Percentiles rank a stretch among this genome's conserved stretches.
Conservation (phyloP, 2,797 vertebrate genomes). For the Cygnus olor region DNA sequence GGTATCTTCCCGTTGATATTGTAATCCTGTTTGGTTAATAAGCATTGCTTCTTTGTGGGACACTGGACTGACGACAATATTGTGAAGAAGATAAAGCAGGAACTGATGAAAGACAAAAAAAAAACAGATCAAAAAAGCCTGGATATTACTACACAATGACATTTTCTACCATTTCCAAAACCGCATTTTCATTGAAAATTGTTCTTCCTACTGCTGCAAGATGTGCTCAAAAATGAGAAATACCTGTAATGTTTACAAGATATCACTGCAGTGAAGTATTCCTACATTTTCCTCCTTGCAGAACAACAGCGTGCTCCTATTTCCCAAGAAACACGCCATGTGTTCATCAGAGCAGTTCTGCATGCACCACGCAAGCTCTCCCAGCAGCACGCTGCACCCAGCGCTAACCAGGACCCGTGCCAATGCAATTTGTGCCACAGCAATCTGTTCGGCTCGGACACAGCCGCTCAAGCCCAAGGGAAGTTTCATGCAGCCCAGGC, state of each 20-base stretch:
- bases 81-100: not conserved
- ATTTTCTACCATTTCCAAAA: not conserved
- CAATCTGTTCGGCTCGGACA: not conserved
- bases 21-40: slow-evolving; percentile 67
- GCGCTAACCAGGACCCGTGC: not conserved
- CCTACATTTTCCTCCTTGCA: not conserved
- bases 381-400: not conserved
- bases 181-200: not conserved
- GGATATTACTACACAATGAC: not conserved
- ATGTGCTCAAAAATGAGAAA: not conserved
- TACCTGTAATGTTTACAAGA: slow-evolving; percentile 3
- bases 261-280: not conserved
- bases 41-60: slow-evolving; percentile 31
- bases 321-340: accelerated
- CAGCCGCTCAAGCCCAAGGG: not conserved
- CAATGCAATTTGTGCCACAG: not conserved
- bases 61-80: slow-evolving; percentile 21
- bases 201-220: not conserved
- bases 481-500: not conserved
- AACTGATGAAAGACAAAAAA: not conserved
- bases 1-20: slow-evolving; percentile 64
- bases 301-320: not conserved
- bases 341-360: not conserved
- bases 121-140: not conserved
- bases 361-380: accelerated